Evolutionary conservation across 2,113 vertebrate species (phyloP).

Genomic region (Vidua chalybeata): DNA sequence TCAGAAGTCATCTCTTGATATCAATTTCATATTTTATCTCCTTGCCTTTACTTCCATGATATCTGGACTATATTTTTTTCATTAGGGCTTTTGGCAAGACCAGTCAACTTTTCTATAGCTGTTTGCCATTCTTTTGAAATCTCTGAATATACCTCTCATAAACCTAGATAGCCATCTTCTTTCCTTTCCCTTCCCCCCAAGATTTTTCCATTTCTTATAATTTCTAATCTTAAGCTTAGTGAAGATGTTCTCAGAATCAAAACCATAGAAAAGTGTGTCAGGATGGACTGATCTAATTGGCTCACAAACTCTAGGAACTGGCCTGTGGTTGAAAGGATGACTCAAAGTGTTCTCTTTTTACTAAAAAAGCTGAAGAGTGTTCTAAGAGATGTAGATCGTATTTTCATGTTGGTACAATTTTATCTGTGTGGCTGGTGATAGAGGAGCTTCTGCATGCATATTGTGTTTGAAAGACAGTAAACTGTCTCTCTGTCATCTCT

Average conservation of each 20-base stretch:
- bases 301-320: background rate
- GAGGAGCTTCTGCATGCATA: background rate
- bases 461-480: background rate
- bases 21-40: background rate
- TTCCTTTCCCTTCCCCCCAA: background rate
- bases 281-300: background rate
- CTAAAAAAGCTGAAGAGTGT: background rate
- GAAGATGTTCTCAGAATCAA: slow-evolving; percentile 29
- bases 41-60: background rate
- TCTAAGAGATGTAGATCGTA: background rate
- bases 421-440: background rate
- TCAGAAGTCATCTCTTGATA: background rate
- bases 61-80: background rate
- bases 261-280: background rate
- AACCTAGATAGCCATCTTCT: background rate
- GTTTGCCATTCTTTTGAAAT: background rate
- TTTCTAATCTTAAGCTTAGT: background rate
- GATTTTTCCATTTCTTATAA: slow-evolving; percentile 5
- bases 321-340: slow-evolving; percentile 11
- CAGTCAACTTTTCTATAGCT: background rate
- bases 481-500: background rate
- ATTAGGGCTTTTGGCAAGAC: background rate
- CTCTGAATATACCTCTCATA: background rate
- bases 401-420: background rate
- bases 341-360: slow-evolving; percentile 7